Evolutionary conservation across 2,888 invertebrate genomes (phyloP).

Genomic region (Nematopogon swammerdamellus): DNA sequence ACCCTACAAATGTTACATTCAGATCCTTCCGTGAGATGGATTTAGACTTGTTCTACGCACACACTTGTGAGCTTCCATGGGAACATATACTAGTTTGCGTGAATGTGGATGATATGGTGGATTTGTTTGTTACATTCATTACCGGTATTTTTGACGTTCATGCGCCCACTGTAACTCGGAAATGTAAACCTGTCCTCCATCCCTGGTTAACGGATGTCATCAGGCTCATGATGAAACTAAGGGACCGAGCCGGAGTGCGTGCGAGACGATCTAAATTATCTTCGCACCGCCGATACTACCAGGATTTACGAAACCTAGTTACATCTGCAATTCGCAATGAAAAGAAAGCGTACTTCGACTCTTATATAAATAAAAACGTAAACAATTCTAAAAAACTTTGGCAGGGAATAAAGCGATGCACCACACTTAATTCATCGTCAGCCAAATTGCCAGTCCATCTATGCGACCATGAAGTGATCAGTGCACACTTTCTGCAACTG

Average conservation of each 20-base stretch:
- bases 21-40: too few relatives aligned
- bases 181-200: background rate
- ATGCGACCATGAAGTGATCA: background rate
- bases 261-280: background rate
- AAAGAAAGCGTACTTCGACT: background rate
- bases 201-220: background rate
- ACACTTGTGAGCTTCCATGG: background rate
- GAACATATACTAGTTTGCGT: background rate
- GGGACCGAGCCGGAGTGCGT: background rate
- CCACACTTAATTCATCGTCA: background rate
- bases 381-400: background rate
- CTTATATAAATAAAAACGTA: background rate
- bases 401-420: background rate
- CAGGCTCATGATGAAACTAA: background rate
- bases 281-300: background rate
- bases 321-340: background rate
- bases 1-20: too few relatives aligned
- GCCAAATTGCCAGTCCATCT: background rate
- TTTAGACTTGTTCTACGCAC: too few relatives aligned
- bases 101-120: background rate
- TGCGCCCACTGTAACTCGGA: background rate
- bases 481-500: background rate
- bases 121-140: background rate
- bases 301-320: background rate
- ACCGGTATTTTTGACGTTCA: background rate